Base-by-base conservation (phyloP, 2,113 vertebrate species). In the Megaptera novaeangliae region DNA sequence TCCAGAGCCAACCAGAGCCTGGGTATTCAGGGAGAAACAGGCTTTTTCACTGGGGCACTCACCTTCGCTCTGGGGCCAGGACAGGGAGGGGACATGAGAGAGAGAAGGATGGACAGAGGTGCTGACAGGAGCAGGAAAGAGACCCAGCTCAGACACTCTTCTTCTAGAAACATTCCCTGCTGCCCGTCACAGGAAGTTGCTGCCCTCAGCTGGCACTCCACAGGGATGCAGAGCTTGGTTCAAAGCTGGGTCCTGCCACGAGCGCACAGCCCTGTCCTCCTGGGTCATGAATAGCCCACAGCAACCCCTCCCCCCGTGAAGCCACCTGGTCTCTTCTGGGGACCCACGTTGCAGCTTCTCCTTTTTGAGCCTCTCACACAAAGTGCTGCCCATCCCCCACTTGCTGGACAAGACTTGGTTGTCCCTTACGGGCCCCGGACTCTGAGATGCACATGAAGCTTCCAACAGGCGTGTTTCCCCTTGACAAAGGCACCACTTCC, bases 341-440 rank as follows among this genome's bases (percentile, higher is more conserved):
- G 23, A 59, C 29, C 25, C 36, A 25, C 1, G 0, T 3, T 2
- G 0, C 55, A 85, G 34, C 29, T 5, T 68, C 41, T 64, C 52
- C 36, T 69, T 55, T 84, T 57, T 23, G 31, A 92, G 17, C 55
- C 25, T 75, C 8, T 5, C 5, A 74, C n/a, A 68, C 41, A 89
- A 69, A 80, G 64, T 13, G 29, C 57, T 77, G 44, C 44, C 15
- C 10, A 4, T 74, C 72, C 17, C 63, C 23, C 10, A 3, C 80
- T 69, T 94, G 59, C 84, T 69, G 13, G 77, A n/a, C 1, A 34
- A 71, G 66, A 63, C n/a, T 18, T 14, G n/a, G 27, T 2, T 31
- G 36, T 66, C 20, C 46, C n/a, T 68, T 34, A 18, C 3, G 20
- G 29, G 34, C 12, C 25, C 21, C 64, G 61, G 13, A 91, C 46